A percentile compares a stretch with the other conserved stretches of the same genome.
These are phyloP conservation scores for Ceratosolen solmsi DNA, from an alignment of 1,140 invertebrate genomes.

Conservation along the genomic window DNA sequence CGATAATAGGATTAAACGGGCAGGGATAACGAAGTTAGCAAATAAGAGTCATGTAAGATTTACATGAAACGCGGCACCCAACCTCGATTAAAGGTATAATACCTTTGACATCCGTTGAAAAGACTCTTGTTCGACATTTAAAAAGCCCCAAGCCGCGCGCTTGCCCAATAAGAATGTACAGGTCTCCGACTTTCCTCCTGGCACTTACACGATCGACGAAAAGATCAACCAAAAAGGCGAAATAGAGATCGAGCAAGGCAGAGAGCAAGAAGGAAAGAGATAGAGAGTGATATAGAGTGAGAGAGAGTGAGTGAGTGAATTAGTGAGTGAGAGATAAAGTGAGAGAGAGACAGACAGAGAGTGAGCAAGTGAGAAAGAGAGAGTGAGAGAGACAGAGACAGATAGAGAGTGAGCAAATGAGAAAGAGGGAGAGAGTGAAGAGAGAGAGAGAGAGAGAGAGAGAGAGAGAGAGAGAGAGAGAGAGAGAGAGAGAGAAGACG, in stretches of 20 bases:
- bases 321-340: no score
- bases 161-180: background rate
- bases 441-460: no score
- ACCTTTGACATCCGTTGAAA: background rate
- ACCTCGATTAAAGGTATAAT: background rate
- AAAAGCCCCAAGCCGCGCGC: background rate
- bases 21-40: background rate
- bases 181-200: background rate
- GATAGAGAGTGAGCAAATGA: constrained; percentile 25
- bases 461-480: background rate
- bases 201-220: background rate
- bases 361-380: no score
- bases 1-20: background rate
- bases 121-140: background rate
- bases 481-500: constrained; percentile 3
- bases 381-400: constrained; percentile 2
- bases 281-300: background rate
- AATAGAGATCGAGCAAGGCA: background rate
- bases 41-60: background rate
- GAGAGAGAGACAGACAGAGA: no score
- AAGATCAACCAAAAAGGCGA: background rate
- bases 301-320: no score
- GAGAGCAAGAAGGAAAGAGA: background rate
- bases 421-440: no score
- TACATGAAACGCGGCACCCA: background rate